phyloP scores from a whole-genome alignment of 1,140 invertebrate genomes.

The Piezodorus guildinii region DNA sequence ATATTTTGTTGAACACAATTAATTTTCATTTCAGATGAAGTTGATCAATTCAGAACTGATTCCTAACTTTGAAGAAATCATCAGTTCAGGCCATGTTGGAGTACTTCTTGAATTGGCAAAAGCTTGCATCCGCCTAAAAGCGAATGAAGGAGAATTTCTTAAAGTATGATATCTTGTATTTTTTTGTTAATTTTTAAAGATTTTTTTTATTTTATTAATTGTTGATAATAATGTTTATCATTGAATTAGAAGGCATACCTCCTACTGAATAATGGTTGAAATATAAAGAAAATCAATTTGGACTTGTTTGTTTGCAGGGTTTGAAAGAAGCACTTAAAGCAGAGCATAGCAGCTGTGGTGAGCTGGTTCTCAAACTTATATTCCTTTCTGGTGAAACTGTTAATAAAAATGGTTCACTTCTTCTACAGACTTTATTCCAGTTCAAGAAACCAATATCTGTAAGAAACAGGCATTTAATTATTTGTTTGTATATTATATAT shows the following conservation, averaged over 20 bases:
- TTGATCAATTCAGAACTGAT: not conserved
- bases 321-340: not conserved
- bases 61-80: not conserved
- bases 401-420: not conserved
- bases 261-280: too few relatives aligned
- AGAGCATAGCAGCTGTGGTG: not conserved
- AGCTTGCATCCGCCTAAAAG: not conserved
- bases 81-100: not conserved
- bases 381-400: not conserved
- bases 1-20: not conserved
- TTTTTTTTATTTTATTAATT: not conserved
- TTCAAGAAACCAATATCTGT: slow-evolving; percentile 8
- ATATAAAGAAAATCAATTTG: too few relatives aligned
- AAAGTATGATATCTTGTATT: not conserved
- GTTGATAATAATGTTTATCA: too few relatives aligned
- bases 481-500: not conserved
- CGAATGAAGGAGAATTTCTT: slow-evolving; percentile 1
- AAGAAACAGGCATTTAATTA: not conserved
- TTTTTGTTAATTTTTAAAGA: too few relatives aligned
- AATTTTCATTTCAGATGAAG: not conserved
- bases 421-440: slow-evolving; percentile 1
- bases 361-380: not conserved
- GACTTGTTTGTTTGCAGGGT: not conserved
- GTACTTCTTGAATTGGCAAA: not conserved
- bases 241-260: too few relatives aligned